These are phyloP conservation scores for Nyctibius bracteatus DNA, from an alignment of 2,113 vertebrate genomes.

Conservation along the genomic window DNA sequence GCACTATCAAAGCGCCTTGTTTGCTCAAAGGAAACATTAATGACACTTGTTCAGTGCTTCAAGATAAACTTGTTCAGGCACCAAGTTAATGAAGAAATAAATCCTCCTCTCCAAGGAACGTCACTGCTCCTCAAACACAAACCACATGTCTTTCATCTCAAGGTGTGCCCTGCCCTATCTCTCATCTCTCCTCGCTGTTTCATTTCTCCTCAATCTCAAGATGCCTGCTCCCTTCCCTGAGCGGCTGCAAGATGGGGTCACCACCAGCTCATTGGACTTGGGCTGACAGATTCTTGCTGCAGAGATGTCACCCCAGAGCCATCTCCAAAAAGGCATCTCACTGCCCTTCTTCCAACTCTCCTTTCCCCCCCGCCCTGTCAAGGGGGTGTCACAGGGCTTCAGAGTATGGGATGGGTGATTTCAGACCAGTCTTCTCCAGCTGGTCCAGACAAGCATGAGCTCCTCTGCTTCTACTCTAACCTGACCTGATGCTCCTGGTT, in stretches of 20 bases:
- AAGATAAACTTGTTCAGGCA: conserved; percentile 65
- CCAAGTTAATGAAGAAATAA: conserved; percentile 57
- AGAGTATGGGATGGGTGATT: background rate
- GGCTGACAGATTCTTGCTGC: background rate
- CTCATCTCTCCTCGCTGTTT: conserved; percentile 25
- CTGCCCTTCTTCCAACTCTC: background rate
- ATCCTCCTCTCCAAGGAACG: conserved; percentile 20
- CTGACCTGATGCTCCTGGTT: background rate
- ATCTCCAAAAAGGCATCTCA: background rate
- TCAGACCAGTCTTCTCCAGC: background rate
- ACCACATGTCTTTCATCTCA: conserved; percentile 41
- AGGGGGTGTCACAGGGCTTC: background rate
- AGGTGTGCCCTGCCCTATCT: conserved; percentile 50
- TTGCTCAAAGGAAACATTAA: conserved; percentile 58
- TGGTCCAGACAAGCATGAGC: background rate
- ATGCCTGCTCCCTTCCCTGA: background rate
- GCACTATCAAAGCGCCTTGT: conserved; percentile 51
- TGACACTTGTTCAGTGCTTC: conserved; percentile 52
- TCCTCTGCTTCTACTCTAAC: background rate
- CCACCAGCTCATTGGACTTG: too few relatives aligned
- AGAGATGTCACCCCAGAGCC: background rate
- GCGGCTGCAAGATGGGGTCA: background rate
- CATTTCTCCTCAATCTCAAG: background rate
- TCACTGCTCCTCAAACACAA: conserved; percentile 37
- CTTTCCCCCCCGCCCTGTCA: too few relatives aligned